Conservation (phyloP, 2,888 invertebrate species). For the Noctua janthe region DNA sequence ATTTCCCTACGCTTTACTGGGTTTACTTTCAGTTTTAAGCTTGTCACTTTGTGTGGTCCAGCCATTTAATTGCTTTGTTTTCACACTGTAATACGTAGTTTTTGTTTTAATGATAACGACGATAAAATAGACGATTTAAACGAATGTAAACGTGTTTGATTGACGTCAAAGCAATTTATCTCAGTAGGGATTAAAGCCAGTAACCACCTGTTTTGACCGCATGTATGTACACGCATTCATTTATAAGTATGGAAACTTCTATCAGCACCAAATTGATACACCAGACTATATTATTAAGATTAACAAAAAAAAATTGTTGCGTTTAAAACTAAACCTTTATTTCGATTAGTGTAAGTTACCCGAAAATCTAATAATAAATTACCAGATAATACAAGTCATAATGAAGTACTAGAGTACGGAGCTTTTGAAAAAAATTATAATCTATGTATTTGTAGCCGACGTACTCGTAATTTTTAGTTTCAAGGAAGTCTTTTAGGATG, state of each 20-base stretch:
- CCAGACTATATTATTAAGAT: not conserved
- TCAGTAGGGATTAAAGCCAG: not conserved
- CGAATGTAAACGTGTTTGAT: conserved; percentile 27
- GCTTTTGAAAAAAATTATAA: not conserved
- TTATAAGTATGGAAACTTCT: not conserved
- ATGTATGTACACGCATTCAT: not conserved
- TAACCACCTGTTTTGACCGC: conserved; percentile 14
- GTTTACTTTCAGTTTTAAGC: conserved; percentile 85
- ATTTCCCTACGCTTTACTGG: conserved; percentile 80
- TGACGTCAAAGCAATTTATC: conserved; percentile 48
- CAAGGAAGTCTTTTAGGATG: not conserved
- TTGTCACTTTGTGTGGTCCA: conserved; percentile 85
- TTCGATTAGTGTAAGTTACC: no score
- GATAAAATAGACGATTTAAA: conserved; percentile 27
- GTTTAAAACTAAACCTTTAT: no score
- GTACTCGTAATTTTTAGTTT: not conserved
- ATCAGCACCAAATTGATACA: not conserved
- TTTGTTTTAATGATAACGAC: conserved; percentile 48
- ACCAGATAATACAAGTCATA: not conserved
- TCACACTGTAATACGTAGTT: conserved; percentile 38
- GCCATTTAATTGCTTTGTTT: conserved; percentile 67
- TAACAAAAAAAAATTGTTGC: not conserved
- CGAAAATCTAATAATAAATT: not conserved
- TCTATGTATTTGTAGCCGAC: not conserved
- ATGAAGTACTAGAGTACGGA: not conserved